Conservation (phyloP, 2,797 vertebrate species). For the Typhlichthys eigenmanni region DNA sequence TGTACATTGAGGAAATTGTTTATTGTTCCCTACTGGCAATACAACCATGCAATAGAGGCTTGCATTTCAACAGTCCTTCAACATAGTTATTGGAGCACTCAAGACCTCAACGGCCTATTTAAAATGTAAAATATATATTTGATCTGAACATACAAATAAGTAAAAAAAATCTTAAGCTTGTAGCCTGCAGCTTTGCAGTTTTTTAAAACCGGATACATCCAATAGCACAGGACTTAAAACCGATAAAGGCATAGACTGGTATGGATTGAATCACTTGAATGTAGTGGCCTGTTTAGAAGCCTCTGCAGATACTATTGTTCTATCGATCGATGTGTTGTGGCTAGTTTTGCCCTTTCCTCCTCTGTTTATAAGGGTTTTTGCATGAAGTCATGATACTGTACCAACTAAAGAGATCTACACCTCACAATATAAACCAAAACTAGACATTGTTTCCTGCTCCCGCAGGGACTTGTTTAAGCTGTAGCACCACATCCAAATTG, state of each 20-base stretch:
- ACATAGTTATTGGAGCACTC: no score
- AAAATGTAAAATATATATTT: background rate
- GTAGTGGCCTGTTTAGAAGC: slow-evolving; percentile 45
- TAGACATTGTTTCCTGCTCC: slow-evolving; percentile 29
- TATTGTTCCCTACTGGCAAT: no score
- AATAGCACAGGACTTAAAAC: slow-evolving; percentile 39
- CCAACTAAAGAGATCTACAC: slow-evolving; percentile 47
- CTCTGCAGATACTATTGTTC: slow-evolving; percentile 50
- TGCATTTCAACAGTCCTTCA: no score
- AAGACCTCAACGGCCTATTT: background rate
- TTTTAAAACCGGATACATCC: slow-evolving; percentile 45
- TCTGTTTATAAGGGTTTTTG: slow-evolving; percentile 43
- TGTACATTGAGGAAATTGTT: no score
- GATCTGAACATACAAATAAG: background rate
- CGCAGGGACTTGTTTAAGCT: slow-evolving; percentile 66
- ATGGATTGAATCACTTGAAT: slow-evolving; percentile 61
- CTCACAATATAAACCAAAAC: slow-evolving; percentile 45
- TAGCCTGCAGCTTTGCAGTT: slow-evolving; percentile 41
- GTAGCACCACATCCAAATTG: slow-evolving; percentile 67
- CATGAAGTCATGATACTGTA: slow-evolving; percentile 44
- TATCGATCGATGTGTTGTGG: slow-evolving; percentile 56
- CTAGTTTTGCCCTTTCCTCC: slow-evolving; percentile 47
- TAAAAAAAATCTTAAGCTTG: slow-evolving; percentile 46
- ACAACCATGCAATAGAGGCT: no score
- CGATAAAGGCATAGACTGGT: slow-evolving; percentile 51